phyloP scores from a whole-genome alignment of 1,140 invertebrate genomes.

The Tyrophagus putrescentiae region DNA sequence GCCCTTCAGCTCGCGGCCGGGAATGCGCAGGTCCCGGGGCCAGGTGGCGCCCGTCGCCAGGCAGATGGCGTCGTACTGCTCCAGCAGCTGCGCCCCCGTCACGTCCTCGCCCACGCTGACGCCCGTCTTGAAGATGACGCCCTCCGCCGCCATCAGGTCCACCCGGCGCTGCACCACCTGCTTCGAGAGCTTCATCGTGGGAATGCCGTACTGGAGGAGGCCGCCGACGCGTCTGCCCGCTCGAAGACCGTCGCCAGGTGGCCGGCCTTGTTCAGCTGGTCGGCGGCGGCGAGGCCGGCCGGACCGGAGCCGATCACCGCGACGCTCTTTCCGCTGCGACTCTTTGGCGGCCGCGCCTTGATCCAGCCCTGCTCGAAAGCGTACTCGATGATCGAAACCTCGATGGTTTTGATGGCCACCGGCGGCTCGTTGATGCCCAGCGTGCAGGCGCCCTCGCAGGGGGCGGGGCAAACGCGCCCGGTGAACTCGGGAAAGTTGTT shows the following conservation, averaged over 20 bases:
- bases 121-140: constrained; percentile 75
- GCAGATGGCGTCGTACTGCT: constrained; percentile 70
- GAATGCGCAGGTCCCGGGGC: constrained; percentile 63
- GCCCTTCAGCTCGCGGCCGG: constrained; percentile 65
- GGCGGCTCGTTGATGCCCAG: constrained; percentile 86
- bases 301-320: constrained; percentile 93
- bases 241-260: constrained; percentile 89
- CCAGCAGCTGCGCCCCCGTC: constrained; percentile 50
- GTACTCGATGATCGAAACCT: constrained; percentile 95
- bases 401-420: constrained; percentile 98
- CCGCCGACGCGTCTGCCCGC: constrained; percentile 88
- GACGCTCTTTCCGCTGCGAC: constrained; percentile 65
- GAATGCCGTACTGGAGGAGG: constrained; percentile 90
- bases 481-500: constrained; percentile 99
- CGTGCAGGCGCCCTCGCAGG: constrained; percentile 95
- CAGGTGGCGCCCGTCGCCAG: constrained; percentile 86
- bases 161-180: constrained; percentile 66
- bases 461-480: constrained; percentile 91
- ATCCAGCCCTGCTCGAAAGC: constrained; percentile 96
- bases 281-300: constrained; percentile 83
- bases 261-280: constrained; percentile 87
- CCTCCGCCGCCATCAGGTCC: constrained; percentile 71
- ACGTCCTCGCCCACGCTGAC: constrained; percentile 83
- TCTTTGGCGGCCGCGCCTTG: constrained; percentile 51
- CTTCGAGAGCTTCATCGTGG: constrained; percentile 92